These are phyloP conservation scores for Aldabrachelys gigantea DNA, from an alignment of 2,113 vertebrate species.

Conservation along the genomic window DNA sequence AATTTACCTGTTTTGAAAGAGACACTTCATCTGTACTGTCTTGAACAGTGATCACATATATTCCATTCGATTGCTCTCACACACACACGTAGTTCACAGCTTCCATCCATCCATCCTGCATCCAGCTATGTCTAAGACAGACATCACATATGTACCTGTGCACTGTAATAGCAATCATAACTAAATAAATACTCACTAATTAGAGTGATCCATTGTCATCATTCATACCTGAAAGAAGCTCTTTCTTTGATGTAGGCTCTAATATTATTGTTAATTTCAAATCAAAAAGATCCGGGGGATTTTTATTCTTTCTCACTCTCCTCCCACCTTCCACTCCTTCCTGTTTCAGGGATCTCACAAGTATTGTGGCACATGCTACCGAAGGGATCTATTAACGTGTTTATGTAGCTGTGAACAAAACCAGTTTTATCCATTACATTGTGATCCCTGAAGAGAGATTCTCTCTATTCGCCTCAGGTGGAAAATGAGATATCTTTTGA, in stretches of 20 bases:
- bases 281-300: too few species aligned
- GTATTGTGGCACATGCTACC: background rate
- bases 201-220: too few species aligned
- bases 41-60: too few species aligned
- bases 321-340: background rate
- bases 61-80: background rate
- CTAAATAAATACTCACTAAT: too few species aligned
- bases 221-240: too few species aligned
- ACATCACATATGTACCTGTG: too few species aligned
- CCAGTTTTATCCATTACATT: background rate
- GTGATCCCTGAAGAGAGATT: background rate
- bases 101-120: background rate
- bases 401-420: background rate
- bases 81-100: background rate
- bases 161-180: too few species aligned
- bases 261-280: too few species aligned
- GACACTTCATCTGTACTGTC: background rate
- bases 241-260: too few species aligned
- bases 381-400: background rate
- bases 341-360: too few species aligned
- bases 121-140: background rate
- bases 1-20: background rate
- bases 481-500: background rate
- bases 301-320: too few species aligned
- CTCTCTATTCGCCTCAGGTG: background rate